A percentile compares a stretch with the other conserved stretches of the same genome.
Conservation (phyloP, 1,140 invertebrate genomes). For the Heliconius melpomene region DNA sequence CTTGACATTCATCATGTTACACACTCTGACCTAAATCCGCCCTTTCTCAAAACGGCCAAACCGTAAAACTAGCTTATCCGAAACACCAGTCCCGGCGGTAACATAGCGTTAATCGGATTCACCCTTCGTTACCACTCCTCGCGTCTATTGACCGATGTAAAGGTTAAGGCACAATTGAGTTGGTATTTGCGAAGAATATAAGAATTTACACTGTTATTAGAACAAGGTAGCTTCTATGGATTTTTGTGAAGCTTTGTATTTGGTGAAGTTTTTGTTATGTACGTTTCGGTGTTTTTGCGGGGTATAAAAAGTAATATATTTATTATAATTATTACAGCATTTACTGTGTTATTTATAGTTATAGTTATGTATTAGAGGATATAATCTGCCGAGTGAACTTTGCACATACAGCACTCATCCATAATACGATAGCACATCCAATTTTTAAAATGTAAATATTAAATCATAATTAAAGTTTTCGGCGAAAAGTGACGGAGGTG, state of each 20-base stretch:
- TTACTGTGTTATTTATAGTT: neutral
- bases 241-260: neutral
- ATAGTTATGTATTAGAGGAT: too few species aligned
- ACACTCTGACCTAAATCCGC: conserved; percentile 31
- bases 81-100: conserved; percentile 30
- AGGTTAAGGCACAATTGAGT: conserved; percentile 15
- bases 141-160: conserved; percentile 29
- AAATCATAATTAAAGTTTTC: too few species aligned
- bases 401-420: too few species aligned
- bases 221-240: neutral
- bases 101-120: conserved; percentile 39
- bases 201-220: neutral
- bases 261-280: neutral
- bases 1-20: conserved; percentile 36
- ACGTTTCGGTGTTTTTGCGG: neutral
- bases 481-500: too few species aligned
- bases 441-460: too few species aligned
- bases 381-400: too few species aligned
- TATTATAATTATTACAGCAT: too few species aligned
- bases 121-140: conserved; percentile 25
- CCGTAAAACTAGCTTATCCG: conserved; percentile 23
- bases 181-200: conserved; percentile 16
- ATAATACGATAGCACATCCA: too few species aligned
- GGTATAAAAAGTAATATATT: neutral
- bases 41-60: conserved; percentile 24